Base-by-base conservation (phyloP, 2,888 invertebrate genomes). In the Scaptomyza tumidula region DNA sequence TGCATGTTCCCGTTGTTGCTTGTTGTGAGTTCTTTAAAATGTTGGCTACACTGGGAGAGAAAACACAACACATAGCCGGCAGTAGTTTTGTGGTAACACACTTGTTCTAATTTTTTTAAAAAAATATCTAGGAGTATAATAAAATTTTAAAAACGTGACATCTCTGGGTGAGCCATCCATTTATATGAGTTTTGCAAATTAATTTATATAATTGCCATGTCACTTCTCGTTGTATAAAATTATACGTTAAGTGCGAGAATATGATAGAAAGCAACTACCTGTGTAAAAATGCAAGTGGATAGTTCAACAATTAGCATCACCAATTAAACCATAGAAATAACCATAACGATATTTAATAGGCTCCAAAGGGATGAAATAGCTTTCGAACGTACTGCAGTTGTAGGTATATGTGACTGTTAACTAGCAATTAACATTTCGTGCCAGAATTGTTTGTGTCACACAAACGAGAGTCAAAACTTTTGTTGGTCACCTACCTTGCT, bases 1-100 rank as follows among this genome's bases (percentile, higher is more conserved):
- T 29, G 5, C 29, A 29, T 29, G 5, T 16, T 24, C 3, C 45
- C 52, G 53, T 49, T 60, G 53, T 48, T 62, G 48, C 49, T 58
- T 43, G 64, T 49, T 56, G 24, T 50, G 80, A 80, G 75, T 77
- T 66, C 73, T 70, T 86, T 72, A 83, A 83, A 86, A 88, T 80
- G 73, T 80, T 78, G 84, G 74, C 2, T 24, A 24, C 24, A 24
- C 24, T 24, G 88, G 13, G 10, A 52, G 56, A 56, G 54, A 60
- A n/a, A n/a, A n/a, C n/a, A 56, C 64, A 67, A 33, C 53, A 27
- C 27, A 27, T 16, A 13, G 49, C 43, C 27, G 14, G 2, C 29
- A 31, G 31, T 31, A 31, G 6, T 31, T 27, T 27, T 27, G 3
- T 4, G 13, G 35, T 35, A 11, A 31, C 31, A 33, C 33, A 31